Conservation (phyloP, 2,113 vertebrate genomes). For the Atractosteus spatula region DNA sequence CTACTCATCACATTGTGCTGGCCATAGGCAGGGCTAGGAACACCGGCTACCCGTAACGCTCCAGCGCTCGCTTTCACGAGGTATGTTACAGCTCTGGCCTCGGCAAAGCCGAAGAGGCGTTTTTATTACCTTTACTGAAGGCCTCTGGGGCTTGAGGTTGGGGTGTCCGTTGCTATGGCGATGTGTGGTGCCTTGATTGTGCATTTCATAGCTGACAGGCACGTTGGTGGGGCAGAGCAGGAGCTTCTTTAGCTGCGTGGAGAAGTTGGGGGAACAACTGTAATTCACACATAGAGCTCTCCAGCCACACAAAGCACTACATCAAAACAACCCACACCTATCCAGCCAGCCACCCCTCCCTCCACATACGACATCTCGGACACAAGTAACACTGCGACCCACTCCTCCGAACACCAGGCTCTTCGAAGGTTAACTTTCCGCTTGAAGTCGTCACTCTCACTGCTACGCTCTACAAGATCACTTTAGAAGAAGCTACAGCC, state of each 20-base stretch:
- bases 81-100: too few species aligned
- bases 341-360: too few species aligned
- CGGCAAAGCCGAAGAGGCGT: conserved; percentile 7
- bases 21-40: too few species aligned
- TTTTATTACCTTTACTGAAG: conserved; percentile 76
- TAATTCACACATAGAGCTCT: conserved; percentile 27
- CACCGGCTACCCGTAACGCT: too few species aligned
- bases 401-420: too few species aligned
- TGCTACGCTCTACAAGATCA: too few species aligned
- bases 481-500: too few species aligned
- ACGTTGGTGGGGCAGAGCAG: conserved; percentile 84
- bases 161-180: conserved; percentile 66
- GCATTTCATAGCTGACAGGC: conserved; percentile 66
- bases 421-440: too few species aligned
- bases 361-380: too few species aligned
- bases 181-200: conserved; percentile 72
- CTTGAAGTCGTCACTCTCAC: too few species aligned
- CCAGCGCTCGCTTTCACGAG: too few species aligned
- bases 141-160: conserved; percentile 68
- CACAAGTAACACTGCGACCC: too few species aligned
- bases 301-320: background rate
- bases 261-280: conserved; percentile 28
- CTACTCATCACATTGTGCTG: conserved; percentile 7
- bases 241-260: conserved; percentile 81
- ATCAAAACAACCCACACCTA: background rate